Evolutionary conservation across 2,888 invertebrate genomes (phyloP).

Genomic region (Scaptomyza tumidula): DNA sequence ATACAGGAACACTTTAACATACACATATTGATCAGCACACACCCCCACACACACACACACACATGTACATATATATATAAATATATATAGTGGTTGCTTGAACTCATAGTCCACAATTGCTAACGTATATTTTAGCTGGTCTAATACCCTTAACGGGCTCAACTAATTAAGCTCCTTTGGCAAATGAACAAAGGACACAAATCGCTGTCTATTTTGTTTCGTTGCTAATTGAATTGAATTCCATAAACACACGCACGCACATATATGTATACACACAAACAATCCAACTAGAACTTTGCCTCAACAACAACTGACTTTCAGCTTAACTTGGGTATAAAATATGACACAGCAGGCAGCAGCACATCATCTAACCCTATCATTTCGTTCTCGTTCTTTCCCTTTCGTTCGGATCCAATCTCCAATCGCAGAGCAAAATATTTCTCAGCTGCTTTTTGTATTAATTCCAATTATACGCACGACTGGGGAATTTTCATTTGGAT

Average conservation of each 20-base stretch:
- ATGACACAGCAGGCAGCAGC: conserved; percentile 32
- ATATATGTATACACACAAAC: conserved; percentile 23
- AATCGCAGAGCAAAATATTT: conserved; percentile 39
- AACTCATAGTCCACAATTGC: background rate
- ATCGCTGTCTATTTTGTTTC: conserved; percentile 36
- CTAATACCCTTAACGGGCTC: conserved; percentile 19
- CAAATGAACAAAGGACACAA: conserved; percentile 20
- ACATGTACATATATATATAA: background rate
- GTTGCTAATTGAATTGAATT: conserved; percentile 53
- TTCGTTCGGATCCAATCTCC: background rate
- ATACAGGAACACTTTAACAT: background rate
- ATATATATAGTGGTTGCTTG: background rate
- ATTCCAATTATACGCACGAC: conserved; percentile 83
- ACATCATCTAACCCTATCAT: conserved; percentile 32
- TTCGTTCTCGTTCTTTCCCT: background rate
- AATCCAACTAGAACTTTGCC: conserved; percentile 6
- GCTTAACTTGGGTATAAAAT: conserved; percentile 40
- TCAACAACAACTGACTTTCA: conserved; percentile 9
- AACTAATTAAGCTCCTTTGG: conserved; percentile 7
- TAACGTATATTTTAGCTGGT: background rate
- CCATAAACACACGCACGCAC: conserved; percentile 28
- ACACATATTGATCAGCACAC: too few species aligned
- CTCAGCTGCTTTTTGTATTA: conserved; percentile 77
- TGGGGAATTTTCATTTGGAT: conserved; percentile 78
- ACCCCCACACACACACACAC: background rate